Base-by-base conservation (phyloP, 2,888 invertebrate genomes). In the Hartigia nigra region DNA sequence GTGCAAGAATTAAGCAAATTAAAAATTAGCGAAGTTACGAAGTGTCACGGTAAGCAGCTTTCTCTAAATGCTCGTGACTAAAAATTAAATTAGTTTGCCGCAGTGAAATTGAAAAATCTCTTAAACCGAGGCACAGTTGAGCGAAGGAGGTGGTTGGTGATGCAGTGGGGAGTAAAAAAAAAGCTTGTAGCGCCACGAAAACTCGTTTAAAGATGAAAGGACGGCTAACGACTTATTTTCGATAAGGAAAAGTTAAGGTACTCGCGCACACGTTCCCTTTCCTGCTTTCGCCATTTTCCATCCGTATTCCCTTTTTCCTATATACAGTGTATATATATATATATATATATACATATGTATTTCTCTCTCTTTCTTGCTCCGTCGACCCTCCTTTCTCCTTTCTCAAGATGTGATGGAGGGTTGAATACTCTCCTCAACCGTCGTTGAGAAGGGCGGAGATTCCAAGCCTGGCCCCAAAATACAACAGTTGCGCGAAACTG, bases 151-250 rank as follows among this genome's bases (percentile, higher is more conserved):
- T 69, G 76, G 31, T n/a, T n/a, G 74, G 32, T 72, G 69, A 12
- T 81, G 80, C 81, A 83, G 75, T 31, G 78, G 31, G 31, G 31
- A 9, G 81, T 81, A 81, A 78, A 81, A 87, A 81, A 87, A 87
- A 88, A 89, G 87, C 84, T 89, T 86, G 86, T 88, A 87, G 87
- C 88, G 87, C 87, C 87, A 88, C 87, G 89, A 91, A 91, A 91
- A 91, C 91, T 91, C 91, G 91, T 91, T 91, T 91, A 91, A 90
- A 91, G 91, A 91, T 91, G 91, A 91, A 91, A 91, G 91, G 88
- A 85, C 87, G 84, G 84, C 91, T 91, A 91, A 91, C 91, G 91
- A 91, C 91, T 91, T 91, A 91, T 91, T 91, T 91, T 91, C 91
- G 89, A 90, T 91, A 91, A 91, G 90, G 55, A 90, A 91, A 91